A percentile compares a stretch with the other conserved stretches of the same genome.
Evolutionary conservation across 2,113 vertebrate species (phyloP).

Genomic region (Trichechus manatus): DNA sequence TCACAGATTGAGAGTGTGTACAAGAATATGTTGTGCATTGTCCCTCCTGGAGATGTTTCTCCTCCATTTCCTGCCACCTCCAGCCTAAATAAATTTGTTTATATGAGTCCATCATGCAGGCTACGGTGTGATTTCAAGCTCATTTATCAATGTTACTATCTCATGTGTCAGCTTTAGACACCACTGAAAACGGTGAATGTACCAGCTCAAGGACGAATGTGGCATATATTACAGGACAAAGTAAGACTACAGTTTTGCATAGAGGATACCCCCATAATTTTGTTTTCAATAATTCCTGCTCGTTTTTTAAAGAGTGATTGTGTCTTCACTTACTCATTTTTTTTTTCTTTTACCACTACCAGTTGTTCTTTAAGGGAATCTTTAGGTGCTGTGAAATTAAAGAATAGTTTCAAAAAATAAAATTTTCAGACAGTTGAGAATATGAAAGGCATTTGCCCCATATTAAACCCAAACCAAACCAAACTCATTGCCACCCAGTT

Average conservation of each 20-base stretch:
- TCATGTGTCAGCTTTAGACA: not conserved
- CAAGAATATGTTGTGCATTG: not conserved
- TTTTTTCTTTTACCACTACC: not conserved
- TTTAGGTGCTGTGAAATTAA: not conserved
- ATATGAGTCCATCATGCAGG: not conserved
- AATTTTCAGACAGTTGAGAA: not conserved
- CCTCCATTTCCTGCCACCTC: not conserved
- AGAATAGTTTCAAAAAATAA: conserved; percentile 3
- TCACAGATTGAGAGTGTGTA: not conserved
- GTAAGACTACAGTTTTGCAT: not conserved
- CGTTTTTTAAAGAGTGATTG: not conserved
- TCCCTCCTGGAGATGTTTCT: not conserved
- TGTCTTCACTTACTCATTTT: not conserved
- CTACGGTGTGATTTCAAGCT: not conserved
- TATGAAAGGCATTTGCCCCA: not conserved
- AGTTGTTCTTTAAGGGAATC: not conserved
- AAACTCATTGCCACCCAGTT: not conserved
- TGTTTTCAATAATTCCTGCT: not conserved
- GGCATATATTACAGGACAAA: not conserved
- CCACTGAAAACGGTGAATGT: not conserved
- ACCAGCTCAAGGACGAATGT: not conserved
- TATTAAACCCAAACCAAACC: not conserved
- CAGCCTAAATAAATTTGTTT: not conserved
- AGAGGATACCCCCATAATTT: not conserved
- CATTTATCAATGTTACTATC: not conserved